Base-by-base conservation (phyloP, 2,888 invertebrate genomes). In the Crossocerus cetratus region DNA sequence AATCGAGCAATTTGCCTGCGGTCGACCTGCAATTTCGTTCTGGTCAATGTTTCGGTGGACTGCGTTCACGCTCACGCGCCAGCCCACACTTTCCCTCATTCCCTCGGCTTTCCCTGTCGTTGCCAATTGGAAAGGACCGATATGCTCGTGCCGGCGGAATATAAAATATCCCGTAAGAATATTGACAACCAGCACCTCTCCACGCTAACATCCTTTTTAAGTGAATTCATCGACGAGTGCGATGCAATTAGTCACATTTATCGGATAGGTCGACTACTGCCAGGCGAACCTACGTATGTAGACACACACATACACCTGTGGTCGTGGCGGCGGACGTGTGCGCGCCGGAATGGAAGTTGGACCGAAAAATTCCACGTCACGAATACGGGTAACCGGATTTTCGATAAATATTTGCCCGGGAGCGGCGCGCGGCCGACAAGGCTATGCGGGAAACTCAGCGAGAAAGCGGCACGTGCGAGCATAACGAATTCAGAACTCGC, bases 11-110 rank as follows among this genome's bases (percentile, higher is more conserved):
- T 49, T 49, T 49, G 49, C 49, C 14, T 49, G 14, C 5, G 49
- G 49, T 49, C 49, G 49, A 49, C 16, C 49, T 49, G 49, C 16
- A 49, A 16, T 49, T 49, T 49, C n/a, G 49, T 49, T 49, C 49
- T 49, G 49, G 49, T 49, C 49, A 49, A 49, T 49, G 49, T 49
- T 49, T 16, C 49, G 32, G 32, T 32, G 49, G 14, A 13, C 14
- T 49, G 49, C 49, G 49, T 16, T 16, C 49, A 16, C 49, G 16
- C 49, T 14, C 13, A 4, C 49, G 16, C 16, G 32, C 32, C 32
- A 32, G 32, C 11, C 11, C 32, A n/a, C 32, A 32, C 32, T 32
- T 32, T 32, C 32, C 32, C 32, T 32, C 8, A 3, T 3, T 32
- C 23, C 23, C 23, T 32, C 23, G 4, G 4, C 23, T 32, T 32